Conservation (phyloP, 2,797 vertebrate genomes). For the Leontopithecus rosalia region DNA sequence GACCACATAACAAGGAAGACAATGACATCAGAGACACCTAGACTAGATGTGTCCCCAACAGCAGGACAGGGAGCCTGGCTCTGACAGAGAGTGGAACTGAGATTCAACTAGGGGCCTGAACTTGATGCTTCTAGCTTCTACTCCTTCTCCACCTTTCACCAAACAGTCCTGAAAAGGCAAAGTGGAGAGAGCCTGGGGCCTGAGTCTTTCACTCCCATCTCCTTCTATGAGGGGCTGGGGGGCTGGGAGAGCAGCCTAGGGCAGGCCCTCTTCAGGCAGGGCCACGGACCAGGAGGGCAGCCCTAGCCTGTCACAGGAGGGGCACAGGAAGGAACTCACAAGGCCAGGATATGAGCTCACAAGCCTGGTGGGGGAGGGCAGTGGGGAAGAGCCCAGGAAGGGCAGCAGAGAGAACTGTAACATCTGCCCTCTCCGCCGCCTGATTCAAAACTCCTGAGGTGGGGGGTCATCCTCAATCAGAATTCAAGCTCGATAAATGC, state of each 20-base stretch:
- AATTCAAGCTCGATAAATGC: not conserved
- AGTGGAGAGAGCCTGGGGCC: not conserved
- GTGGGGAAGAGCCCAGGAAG: not conserved
- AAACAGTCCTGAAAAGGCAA: not conserved
- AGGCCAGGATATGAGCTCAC: not conserved
- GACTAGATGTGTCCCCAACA: not conserved
- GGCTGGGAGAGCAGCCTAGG: not conserved
- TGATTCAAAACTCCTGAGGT: not conserved
- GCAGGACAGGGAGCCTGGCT: not conserved
- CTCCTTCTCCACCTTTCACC: not conserved
- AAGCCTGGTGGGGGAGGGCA: not conserved
- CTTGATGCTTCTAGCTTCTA: not conserved
- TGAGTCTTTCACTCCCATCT: not conserved
- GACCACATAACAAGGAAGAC: not conserved
- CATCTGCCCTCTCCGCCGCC: not conserved
- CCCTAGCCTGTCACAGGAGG: not conserved
- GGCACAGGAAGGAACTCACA: accelerated
- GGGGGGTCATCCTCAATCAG: not conserved
- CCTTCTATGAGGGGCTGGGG: not conserved
- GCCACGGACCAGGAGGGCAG: not conserved
- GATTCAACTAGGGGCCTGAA: not conserved
- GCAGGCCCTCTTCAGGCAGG: not conserved
- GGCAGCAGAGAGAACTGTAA: not conserved
- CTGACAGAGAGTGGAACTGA: not conserved
- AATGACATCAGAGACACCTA: not conserved